Base-by-base conservation (phyloP, 1,140 invertebrate genomes). In the Temnothorax nylanderi region DNA sequence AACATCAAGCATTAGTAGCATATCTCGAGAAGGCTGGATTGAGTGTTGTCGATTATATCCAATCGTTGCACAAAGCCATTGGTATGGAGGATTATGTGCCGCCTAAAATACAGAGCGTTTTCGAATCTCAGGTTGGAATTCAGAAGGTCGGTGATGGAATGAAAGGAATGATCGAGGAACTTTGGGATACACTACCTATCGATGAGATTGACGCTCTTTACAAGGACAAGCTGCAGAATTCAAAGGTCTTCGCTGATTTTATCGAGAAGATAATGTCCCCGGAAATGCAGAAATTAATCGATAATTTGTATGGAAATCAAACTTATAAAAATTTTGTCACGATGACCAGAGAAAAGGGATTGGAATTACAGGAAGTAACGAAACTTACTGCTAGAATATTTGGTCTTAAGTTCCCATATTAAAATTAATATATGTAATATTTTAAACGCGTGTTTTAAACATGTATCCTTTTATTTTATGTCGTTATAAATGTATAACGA, bases 151-250 rank as follows among this genome's bases (percentile, higher is more conserved):
- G 71, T 8, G 87, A 85, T 11, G 92, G 91, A 69, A 26, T 92
- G 0, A 26, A 72, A 32, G 92, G 88, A 44, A 80, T 92, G 11
- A 71, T 93, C 11, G 41, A 80, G 0, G 91, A 93, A 16, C 16
- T 93, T 7, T 87, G 81, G 47, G 84, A 91, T 6, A 18, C 91
- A 13, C 51, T 93, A 32, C 92, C 93, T 10, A 2, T 87, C 0
- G 78, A 92, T 0, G n/a, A 93, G n/a, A 86, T 94, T 16, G 54
- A 90, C n/a, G 84, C 67, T n/a, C 54, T 93, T 21, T 90, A 91
- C 82, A 10, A 92, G 0, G 37, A 93, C 7, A 94, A 94, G 74
- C 10, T 93, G 0, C 47, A 82, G 2, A 89, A 34, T 8, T 91
- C 88, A 3, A 49, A 80, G 18, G 80, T 71, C 7, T 94, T 94